Conservation (phyloP, 2,888 invertebrate genomes). For the Sarcophaga subvicina region DNA sequence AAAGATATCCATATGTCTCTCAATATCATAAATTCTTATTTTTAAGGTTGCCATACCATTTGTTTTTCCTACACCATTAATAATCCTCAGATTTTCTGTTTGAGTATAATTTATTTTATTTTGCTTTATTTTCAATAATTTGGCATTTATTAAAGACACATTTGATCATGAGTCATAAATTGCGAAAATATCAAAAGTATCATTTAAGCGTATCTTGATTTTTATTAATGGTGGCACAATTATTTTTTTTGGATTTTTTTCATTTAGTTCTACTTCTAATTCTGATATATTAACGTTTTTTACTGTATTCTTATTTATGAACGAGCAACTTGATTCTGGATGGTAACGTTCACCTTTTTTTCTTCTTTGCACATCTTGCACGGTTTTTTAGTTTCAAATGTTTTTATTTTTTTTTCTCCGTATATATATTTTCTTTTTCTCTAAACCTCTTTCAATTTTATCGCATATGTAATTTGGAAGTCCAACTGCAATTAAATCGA, state of each 20-base stretch:
- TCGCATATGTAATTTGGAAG: conserved; percentile 70
- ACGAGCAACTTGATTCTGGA: conserved; percentile 33
- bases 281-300: conserved; percentile 32
- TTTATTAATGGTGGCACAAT: conserved; percentile 58
- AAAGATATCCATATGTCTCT: background rate
- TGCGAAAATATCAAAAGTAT: conserved; percentile 27
- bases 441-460: conserved; percentile 73
- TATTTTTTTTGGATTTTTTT: conserved; percentile 51
- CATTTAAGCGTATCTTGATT: conserved; percentile 30
- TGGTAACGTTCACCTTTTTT: conserved; percentile 34
- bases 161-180: conserved; percentile 57
- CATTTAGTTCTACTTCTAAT: conserved; percentile 17
- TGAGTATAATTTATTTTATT: conserved; percentile 21
- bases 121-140: conserved; percentile 42
- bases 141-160: conserved; percentile 35
- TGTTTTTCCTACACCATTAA: conserved; percentile 34
- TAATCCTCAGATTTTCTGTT: conserved; percentile 21
- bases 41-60: conserved; percentile 8
- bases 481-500: conserved; percentile 74
- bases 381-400: conserved; percentile 43
- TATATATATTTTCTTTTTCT: conserved; percentile 24
- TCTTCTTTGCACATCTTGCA: conserved; percentile 44
- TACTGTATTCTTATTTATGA: conserved; percentile 20
- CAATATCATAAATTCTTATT: conserved; percentile 18
- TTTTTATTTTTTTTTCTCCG: conserved; percentile 17